Evolutionary conservation across 2,113 vertebrate genomes (phyloP).

Genomic region (Lonchura striata): DNA sequence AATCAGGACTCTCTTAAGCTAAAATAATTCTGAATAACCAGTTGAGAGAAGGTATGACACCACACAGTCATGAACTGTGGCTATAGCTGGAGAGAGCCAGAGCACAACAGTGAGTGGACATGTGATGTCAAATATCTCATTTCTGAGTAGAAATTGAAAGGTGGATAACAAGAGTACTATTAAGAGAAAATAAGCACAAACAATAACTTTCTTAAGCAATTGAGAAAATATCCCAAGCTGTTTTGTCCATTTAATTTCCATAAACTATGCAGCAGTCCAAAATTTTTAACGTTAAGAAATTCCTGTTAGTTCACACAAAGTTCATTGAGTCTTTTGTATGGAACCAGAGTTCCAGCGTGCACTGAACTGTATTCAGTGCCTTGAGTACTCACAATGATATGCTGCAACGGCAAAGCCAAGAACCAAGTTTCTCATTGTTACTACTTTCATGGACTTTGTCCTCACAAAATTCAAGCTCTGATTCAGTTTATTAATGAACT

Average conservation of each 20-base stretch:
- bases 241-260: neutral
- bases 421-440: neutral
- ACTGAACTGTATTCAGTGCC: neutral
- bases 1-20: neutral
- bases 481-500: neutral
- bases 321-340: neutral
- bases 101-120: neutral
- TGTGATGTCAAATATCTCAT: neutral
- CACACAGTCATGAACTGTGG: neutral
- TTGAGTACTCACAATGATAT: accelerated
- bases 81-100: neutral
- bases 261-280: neutral
- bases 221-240: neutral
- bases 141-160: neutral
- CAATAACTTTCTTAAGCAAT: neutral
- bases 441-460: neutral
- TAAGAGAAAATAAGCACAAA: neutral
- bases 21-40: neutral
- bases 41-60: neutral
- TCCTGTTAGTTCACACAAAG: neutral
- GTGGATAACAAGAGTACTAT: neutral
- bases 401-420: neutral
- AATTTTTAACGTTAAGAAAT: neutral
- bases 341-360: neutral
- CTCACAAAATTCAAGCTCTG: neutral